These are phyloP conservation scores for Puma concolor DNA, from an alignment of 2,113 vertebrate species.

Conservation along the genomic window DNA sequence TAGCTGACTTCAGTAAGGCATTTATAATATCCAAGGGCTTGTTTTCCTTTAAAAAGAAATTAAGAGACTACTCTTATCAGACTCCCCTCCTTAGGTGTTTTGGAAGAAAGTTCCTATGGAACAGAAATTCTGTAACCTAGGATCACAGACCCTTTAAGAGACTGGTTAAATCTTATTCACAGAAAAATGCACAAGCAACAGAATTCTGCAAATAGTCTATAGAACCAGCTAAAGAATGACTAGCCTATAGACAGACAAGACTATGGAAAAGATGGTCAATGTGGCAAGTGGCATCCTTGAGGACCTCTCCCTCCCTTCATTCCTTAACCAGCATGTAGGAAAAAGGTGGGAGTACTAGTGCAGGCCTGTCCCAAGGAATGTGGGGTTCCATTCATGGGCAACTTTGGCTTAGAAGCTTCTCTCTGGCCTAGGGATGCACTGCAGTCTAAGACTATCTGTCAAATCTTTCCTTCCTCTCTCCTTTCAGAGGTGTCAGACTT, in stretches of 20 bases:
- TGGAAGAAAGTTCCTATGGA: neutral
- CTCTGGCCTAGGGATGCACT: neutral
- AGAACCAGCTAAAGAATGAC: neutral
- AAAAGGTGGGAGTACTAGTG: neutral
- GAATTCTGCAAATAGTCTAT: neutral
- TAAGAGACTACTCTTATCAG: neutral
- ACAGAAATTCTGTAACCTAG: neutral
- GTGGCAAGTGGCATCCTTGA: neutral
- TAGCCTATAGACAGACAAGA: neutral
- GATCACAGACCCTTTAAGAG: neutral
- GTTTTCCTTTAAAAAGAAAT: neutral
- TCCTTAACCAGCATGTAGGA: neutral
- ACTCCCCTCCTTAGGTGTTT: neutral
- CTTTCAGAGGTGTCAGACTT: neutral
- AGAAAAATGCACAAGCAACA: constrained; percentile 37
- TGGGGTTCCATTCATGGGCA: neutral
- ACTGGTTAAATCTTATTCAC: neutral
- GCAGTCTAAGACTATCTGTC: neutral
- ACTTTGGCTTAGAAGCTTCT: neutral
- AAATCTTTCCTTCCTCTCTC: neutral
- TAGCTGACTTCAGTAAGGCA: neutral
- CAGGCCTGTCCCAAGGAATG: neutral
- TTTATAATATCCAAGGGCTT: constrained; percentile 8
- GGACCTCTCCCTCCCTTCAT: neutral
- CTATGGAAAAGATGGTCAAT: neutral